Evolutionary conservation across 2,888 invertebrate genomes (phyloP), one percentile per base, ranked within the genome.

Genomic region (Cerastoderma edule): DNA sequence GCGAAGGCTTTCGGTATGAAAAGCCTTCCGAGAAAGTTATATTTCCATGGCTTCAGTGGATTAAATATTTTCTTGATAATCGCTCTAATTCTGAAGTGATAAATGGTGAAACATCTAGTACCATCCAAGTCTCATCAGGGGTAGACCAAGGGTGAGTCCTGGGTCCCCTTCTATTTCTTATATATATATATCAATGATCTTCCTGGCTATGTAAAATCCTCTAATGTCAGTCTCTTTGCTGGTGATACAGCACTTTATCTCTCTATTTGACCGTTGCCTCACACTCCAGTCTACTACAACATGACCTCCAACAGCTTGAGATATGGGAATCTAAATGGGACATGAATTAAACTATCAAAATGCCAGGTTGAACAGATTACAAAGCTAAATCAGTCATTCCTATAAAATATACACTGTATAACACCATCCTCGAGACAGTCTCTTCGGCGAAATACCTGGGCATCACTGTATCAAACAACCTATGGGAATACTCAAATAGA

Each of bases 161-260:
- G 22, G 68, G 54, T 0, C 54, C 67, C 19, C 54, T 67, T 3
- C 67, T 73, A 35, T 67, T 73, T 32, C 39, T 63, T 0, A 22
- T 28, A 2, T 73, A 63, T 30, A 73, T 67, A 48, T n/a, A n/a
- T n/a, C n/a, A 67, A 63, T 67, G 67, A 67, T n/a, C 50, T 73
- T 24, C 68, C 63, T 24, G 56, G 19, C 19, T 46, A 32, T 3
- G 35, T 22, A 30, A 56, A 8, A 24, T 2, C 44, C 0, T 73
- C 56, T 33, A 64, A 64, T 46, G 44, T 39, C 19, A 32, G 64
- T 3, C 32, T 64, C 0, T 68, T 63, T 64, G 63, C 68, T 16
- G 73, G 68, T 50, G 64, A 64, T 22, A 64, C 64, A 22, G 68
- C 56, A 0, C 39, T 67, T 0, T 72, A 67, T 24, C 46, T 46